Percentiles rank a stretch among this genome's conserved stretches.
Conservation (phyloP, 2,113 vertebrate genomes). For the Pygoscelis adeliae region DNA sequence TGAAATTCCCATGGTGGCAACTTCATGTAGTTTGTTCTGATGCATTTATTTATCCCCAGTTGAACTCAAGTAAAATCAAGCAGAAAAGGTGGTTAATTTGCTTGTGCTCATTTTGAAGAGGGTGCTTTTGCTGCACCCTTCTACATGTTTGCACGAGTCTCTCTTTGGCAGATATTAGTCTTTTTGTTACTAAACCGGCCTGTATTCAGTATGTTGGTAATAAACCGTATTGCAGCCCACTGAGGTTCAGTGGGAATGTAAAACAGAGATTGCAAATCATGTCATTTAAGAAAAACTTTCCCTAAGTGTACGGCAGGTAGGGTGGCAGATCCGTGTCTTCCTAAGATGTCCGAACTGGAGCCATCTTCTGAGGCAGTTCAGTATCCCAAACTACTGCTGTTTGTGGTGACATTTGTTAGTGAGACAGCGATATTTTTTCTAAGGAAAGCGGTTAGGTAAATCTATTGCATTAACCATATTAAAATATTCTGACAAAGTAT, state of each 20-base stretch:
- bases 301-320: no score
- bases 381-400: neutral
- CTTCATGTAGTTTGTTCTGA: neutral
- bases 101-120: neutral
- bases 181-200: neutral
- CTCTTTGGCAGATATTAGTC: neutral
- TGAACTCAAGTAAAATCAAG: neutral
- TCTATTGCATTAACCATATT: neutral
- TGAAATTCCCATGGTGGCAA: neutral
- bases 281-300: neutral
- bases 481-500: neutral
- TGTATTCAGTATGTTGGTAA: neutral
- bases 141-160: neutral
- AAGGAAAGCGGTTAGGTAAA: neutral
- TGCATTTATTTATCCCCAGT: neutral
- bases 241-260: neutral
- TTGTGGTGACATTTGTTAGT: neutral
- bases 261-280: neutral
- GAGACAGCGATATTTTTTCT: neutral
- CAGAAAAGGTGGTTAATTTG: neutral
- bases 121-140: neutral
- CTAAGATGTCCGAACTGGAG: neutral
- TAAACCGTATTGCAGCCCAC: neutral
- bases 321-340: neutral
- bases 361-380: neutral